A percentile compares a stretch with the other conserved stretches of the same genome.
These are phyloP conservation scores for Bubo bubo DNA, from an alignment of 2,113 vertebrate species.

Conservation along the genomic window DNA sequence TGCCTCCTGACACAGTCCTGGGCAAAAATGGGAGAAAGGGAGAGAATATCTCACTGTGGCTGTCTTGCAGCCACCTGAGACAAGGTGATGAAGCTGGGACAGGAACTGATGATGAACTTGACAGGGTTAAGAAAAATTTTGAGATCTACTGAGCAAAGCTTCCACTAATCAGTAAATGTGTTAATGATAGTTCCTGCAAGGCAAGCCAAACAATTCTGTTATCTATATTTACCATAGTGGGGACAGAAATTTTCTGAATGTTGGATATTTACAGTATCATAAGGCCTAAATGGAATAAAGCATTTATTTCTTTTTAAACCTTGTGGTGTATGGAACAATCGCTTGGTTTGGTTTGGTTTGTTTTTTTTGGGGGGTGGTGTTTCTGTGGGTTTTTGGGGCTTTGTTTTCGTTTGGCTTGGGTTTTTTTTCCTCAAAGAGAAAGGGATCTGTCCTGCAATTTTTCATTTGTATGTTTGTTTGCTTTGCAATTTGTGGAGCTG, in stretches of 20 bases:
- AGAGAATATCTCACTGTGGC: not conserved
- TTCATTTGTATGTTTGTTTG: not conserved
- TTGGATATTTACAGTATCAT: not conserved
- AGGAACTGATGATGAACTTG: not conserved
- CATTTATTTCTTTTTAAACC: not conserved
- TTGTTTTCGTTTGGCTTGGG: not conserved
- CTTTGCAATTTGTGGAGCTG: not conserved
- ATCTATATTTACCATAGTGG: not conserved
- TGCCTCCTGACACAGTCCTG: not conserved
- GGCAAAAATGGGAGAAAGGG: not conserved
- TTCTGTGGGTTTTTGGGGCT: accelerated
- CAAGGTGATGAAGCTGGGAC: not conserved
- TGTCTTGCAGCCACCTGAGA: not conserved
- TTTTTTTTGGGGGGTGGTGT: accelerated
- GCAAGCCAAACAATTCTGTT: not conserved
- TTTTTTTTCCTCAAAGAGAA: not conserved
- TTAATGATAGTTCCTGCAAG: not conserved
- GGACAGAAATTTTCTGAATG: not conserved
- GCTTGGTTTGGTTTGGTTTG: not conserved
- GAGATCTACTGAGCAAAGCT: not conserved
- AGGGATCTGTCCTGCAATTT: not conserved
- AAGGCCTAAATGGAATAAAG: not conserved
- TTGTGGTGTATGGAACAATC: not conserved
- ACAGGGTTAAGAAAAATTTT: not conserved
- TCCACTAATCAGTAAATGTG: not conserved